phyloP scores from a whole-genome alignment of 2,888 invertebrate genomes.

The Diogma glabrata region DNA sequence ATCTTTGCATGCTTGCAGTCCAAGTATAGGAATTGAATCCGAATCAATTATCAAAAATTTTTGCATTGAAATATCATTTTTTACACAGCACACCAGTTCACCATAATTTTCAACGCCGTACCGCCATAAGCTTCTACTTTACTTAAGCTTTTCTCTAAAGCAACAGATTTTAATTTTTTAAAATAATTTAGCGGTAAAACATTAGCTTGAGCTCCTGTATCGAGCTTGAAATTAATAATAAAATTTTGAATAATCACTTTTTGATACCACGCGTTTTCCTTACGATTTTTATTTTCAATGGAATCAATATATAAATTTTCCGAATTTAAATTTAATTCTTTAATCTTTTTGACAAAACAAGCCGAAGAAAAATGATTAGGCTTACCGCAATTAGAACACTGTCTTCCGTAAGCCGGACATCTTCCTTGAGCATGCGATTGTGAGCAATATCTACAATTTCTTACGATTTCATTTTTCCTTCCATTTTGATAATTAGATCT shows the following conservation, averaged over 20 bases:
- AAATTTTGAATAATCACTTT: neutral
- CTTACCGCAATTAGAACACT: too few species aligned
- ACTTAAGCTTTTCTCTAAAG: neutral
- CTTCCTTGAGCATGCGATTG: too few species aligned
- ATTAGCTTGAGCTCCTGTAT: constrained; percentile 8
- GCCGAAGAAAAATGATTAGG: too few species aligned
- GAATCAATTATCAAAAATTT: constrained; percentile 6
- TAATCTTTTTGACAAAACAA: too few species aligned
- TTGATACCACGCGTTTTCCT: neutral
- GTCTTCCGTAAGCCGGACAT: too few species aligned
- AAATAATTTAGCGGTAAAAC: constrained; percentile 1
- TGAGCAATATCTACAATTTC: too few species aligned
- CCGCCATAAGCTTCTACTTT: neutral
- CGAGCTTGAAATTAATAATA: neutral
- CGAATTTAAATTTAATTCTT: neutral
- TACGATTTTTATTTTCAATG: too few species aligned
- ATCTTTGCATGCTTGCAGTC: too few species aligned
- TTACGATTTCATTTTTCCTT: too few species aligned
- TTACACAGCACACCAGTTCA: neutral
- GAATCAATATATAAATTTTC: neutral
- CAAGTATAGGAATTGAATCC: constrained; percentile 7
- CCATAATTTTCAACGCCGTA: too few species aligned
- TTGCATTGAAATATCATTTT: neutral
- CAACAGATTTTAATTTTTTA: neutral
- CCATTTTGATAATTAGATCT: too few species aligned